Evolutionary conservation across 1,140 invertebrate genomes (phyloP), one percentile per base, ranked within the genome.

Genomic region (Platyura marginata): DNA sequence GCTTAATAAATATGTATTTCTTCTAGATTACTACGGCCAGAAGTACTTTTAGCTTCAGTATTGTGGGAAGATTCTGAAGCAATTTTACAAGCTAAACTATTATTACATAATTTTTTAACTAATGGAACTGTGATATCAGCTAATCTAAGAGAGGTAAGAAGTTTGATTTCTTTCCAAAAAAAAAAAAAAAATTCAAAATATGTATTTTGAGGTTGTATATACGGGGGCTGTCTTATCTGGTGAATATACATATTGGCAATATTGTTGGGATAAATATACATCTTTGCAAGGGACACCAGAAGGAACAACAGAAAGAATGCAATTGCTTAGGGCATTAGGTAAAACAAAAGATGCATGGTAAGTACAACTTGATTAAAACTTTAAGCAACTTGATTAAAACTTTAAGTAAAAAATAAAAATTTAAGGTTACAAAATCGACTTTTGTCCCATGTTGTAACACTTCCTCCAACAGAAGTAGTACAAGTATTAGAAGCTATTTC

Each of bases 171-270:
- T 29, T 29, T 29, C 25, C 6, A 6, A 29, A 29, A n/a, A n/a
- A n/a, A n/a, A n/a, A n/a, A n/a, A n/a, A n/a, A n/a, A n/a, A n/a
- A 0, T 8, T 19, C 34, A 19, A 16, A 34, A 46, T 23, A 36
- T 36, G 6, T 18, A 36, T 29, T 32, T 33, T 18, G 6, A 61
- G 59, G 59, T 58, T 35, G 56, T 59, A 21, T 61, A 61, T 23
- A 59, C 59, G 15, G 59, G 59, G 4, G 56, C 58, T 5, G 59
- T 61, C 10, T 38, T 61, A 2, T 77, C 76, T 44, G 81, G 81
- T 0, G 70, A 71, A 4, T 71, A 75, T 34, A 64, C 69, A 19
- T 81, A 81, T 46, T 87, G 83, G 83, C 66, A 75, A 36, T 70
- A 74, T 52, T 81, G 77, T 46, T 85, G 79, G 74, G 56, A 74